A percentile compares a stretch with the other conserved stretches of the same genome.
These are phyloP conservation scores for Hassar affinis DNA, from an alignment of 2,113 vertebrate genomes.

Conservation along the genomic window DNA sequence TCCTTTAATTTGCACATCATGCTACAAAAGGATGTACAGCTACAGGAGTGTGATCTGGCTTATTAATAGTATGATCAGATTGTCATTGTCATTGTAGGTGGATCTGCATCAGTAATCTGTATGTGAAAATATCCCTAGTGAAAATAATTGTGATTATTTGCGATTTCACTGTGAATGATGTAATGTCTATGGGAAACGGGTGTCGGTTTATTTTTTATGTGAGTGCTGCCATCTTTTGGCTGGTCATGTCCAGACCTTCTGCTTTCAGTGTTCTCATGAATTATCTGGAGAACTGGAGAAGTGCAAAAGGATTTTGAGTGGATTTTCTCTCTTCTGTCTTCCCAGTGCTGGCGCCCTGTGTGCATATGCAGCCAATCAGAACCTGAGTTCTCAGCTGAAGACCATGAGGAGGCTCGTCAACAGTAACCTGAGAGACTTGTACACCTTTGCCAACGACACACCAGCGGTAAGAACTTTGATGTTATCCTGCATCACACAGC, in stretches of 20 bases:
- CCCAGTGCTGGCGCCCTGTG: conserved; percentile 83
- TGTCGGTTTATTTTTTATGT: neutral
- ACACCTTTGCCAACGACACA: conserved; percentile 77
- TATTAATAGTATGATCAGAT: neutral
- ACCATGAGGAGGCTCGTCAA: conserved; percentile 78
- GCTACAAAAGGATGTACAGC: conserved; percentile 26
- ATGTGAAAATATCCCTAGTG: neutral
- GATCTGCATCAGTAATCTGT: neutral
- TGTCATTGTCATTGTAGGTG: neutral
- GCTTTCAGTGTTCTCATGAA: neutral
- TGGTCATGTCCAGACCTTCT: neutral
- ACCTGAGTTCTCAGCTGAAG: conserved; percentile 81
- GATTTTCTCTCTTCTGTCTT: conserved; percentile 2
- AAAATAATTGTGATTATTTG: no score
- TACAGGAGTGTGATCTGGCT: neutral
- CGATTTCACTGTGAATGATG: neutral
- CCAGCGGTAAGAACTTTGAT: conserved; percentile 76
- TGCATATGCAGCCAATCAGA: conserved; percentile 86
- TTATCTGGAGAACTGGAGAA: neutral
- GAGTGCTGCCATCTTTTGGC: conserved; percentile 46
- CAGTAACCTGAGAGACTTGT: conserved; percentile 90
- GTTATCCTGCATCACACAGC: neutral
- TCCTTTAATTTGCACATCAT: conserved; percentile 39
- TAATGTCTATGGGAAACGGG: neutral
- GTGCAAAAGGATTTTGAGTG: neutral